Percentiles rank a stretch among this genome's conserved stretches.
phyloP scores from a whole-genome alignment of 2,888 invertebrate genomes.

The Trisateles emortualis region DNA sequence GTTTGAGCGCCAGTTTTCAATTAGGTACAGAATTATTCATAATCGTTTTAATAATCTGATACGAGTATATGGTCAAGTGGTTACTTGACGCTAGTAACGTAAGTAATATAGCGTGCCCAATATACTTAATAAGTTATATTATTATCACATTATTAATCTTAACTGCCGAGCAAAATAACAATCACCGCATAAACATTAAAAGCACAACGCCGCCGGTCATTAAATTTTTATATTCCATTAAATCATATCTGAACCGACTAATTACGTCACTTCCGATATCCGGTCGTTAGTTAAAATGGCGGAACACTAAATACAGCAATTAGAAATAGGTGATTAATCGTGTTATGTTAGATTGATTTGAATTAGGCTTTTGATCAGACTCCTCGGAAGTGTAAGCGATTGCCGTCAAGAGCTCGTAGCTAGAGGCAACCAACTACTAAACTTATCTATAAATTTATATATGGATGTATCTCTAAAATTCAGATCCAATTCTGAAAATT shows the following conservation, averaged over 20 bases:
- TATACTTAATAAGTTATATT: neutral
- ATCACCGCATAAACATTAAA: slow-evolving; percentile 2
- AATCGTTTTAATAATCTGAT: neutral
- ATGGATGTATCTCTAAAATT: too few relatives aligned
- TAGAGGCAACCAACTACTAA: slow-evolving; percentile 14
- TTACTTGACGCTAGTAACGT: too few relatives aligned
- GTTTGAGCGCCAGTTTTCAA: neutral
- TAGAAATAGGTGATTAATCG: slow-evolving; percentile 11
- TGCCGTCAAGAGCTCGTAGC: slow-evolving; percentile 18
- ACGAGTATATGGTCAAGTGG: too few relatives aligned
- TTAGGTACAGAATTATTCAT: neutral
- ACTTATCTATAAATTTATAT: too few relatives aligned
- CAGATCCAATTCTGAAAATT: too few relatives aligned
- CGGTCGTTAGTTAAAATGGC: slow-evolving; percentile 10
- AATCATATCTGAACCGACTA: slow-evolving; percentile 17
- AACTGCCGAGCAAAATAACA: neutral
- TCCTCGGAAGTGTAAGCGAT: slow-evolving; percentile 12
- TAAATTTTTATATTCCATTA: slow-evolving; percentile 8
- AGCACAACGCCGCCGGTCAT: neutral
- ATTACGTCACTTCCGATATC: slow-evolving; percentile 11
- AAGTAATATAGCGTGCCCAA: neutral
- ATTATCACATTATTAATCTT: neutral
- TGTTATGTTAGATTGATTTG: slow-evolving; percentile 9
- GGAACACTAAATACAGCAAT: slow-evolving; percentile 9
- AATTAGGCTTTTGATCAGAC: slow-evolving; percentile 14